phyloP scores from a whole-genome alignment of 2,113 vertebrate species.

The Maccullochella peelii region DNA sequence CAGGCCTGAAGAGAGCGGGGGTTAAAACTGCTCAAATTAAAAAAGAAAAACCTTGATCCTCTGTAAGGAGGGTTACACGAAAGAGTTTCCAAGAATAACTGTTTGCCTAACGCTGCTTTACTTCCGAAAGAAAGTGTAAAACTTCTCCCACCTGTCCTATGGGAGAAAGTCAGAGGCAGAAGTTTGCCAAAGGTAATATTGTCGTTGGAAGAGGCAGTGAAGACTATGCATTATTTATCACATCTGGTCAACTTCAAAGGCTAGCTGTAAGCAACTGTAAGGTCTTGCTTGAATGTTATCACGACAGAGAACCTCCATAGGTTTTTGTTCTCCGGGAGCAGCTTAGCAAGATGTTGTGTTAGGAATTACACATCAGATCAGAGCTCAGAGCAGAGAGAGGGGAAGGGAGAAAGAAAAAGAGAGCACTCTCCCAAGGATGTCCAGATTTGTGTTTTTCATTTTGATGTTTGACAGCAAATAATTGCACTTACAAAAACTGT shows the following conservation, averaged over 20 bases:
- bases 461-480: slow-evolving; percentile 47
- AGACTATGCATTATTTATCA: slow-evolving; percentile 76
- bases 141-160: slow-evolving; percentile 58
- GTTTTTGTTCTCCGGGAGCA: slow-evolving; percentile 58
- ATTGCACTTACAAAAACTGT: slow-evolving; percentile 15
- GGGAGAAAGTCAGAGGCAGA: slow-evolving; percentile 58
- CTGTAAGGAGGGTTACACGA: slow-evolving; percentile 42
- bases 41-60: slow-evolving; percentile 62
- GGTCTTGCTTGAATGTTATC: slow-evolving; percentile 51
- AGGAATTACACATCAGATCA: slow-evolving; percentile 57
- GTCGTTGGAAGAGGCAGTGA: slow-evolving; percentile 55
- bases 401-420: background rate
- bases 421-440: slow-evolving; percentile 10
- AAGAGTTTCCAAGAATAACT: slow-evolving; percentile 70
- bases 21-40: slow-evolving; percentile 65
- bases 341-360: slow-evolving; percentile 60
- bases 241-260: slow-evolving; percentile 75
- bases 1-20: slow-evolving; percentile 31
- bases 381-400: slow-evolving; percentile 12
- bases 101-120: slow-evolving; percentile 54
- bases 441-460: slow-evolving; percentile 39
- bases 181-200: slow-evolving; percentile 76
- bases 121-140: slow-evolving; percentile 40
- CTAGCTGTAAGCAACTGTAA: slow-evolving; percentile 53
- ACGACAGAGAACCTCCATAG: slow-evolving; percentile 26